A percentile compares a stretch with the other conserved stretches of the same genome.
Conservation (phyloP, 2,113 vertebrate genomes). For the Myodes glareolus region DNA sequence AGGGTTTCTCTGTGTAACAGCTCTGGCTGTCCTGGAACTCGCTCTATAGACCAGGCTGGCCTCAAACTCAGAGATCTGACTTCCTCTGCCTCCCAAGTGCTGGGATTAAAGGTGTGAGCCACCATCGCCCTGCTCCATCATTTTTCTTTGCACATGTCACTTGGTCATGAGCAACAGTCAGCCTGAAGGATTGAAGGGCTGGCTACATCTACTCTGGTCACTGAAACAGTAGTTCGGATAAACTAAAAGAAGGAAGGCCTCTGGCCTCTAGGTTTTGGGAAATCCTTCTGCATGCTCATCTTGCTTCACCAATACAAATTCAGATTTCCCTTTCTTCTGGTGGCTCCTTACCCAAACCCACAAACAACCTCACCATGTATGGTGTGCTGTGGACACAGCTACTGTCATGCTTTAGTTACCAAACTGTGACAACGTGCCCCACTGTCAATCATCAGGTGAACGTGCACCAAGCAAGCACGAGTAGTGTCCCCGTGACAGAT, state of each 20-base stretch:
- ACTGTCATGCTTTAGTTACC: neutral
- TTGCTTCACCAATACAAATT: too few relatives aligned
- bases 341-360: neutral
- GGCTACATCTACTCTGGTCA: neutral
- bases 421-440: neutral
- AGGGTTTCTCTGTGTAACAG: too few relatives aligned
- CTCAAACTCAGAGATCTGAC: too few relatives aligned
- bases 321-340: neutral
- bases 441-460: neutral
- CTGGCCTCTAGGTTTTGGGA: neutral
- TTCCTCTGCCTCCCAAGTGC: too few relatives aligned
- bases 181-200: neutral
- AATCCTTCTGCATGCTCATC: neutral
- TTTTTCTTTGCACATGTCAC: neutral
- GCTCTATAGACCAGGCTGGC: too few relatives aligned
- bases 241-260: neutral
- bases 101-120: too few relatives aligned
- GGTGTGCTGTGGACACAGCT: neutral
- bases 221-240: neutral
- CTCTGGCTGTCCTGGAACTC: too few relatives aligned
- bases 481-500: neutral
- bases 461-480: neutral
- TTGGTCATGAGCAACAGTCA: neutral
- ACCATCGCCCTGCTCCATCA: too few relatives aligned
- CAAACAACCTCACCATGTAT: neutral